Evolutionary conservation across 2,888 invertebrate genomes (phyloP).

Genomic region (Apamea sordens): DNA sequence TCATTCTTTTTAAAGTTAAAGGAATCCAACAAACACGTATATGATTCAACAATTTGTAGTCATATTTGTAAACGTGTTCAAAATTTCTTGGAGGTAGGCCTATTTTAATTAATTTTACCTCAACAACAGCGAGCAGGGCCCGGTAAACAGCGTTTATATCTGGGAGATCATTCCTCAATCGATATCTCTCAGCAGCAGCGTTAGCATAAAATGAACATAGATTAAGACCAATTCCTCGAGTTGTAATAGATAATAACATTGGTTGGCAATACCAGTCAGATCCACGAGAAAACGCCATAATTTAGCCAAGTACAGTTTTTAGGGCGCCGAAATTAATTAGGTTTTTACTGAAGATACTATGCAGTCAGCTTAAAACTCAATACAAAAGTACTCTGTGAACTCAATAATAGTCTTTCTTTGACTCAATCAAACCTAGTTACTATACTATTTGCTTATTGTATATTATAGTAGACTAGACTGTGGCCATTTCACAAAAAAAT

Average conservation of each 20-base stretch:
- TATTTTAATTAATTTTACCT: not conserved
- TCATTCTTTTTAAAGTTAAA: conserved; percentile 5
- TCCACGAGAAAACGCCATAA: not conserved
- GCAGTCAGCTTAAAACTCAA: no score
- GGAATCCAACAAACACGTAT: not conserved
- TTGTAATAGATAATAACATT: conserved; percentile 25
- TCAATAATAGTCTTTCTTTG: no score
- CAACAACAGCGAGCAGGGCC: conserved; percentile 26
- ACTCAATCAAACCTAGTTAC: no score
- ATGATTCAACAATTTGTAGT: not conserved
- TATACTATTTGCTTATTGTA: no score
- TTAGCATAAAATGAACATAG: conserved; percentile 23
- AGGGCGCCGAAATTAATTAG: not conserved
- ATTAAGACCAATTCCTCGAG: conserved; percentile 31
- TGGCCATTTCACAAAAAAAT: no score
- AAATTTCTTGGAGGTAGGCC: not conserved
- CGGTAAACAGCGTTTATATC: conserved; percentile 26
- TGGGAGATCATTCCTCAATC: conserved; percentile 9
- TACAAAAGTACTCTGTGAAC: no score
- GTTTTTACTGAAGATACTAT: no score
- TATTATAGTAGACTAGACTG: no score
- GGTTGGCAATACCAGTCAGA: not conserved
- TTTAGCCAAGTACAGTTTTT: not conserved
- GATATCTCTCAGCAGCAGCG: no score
- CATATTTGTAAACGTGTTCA: not conserved